Conservation (phyloP, 2,113 vertebrate genomes). For the Tachysurus fulvidraco region DNA sequence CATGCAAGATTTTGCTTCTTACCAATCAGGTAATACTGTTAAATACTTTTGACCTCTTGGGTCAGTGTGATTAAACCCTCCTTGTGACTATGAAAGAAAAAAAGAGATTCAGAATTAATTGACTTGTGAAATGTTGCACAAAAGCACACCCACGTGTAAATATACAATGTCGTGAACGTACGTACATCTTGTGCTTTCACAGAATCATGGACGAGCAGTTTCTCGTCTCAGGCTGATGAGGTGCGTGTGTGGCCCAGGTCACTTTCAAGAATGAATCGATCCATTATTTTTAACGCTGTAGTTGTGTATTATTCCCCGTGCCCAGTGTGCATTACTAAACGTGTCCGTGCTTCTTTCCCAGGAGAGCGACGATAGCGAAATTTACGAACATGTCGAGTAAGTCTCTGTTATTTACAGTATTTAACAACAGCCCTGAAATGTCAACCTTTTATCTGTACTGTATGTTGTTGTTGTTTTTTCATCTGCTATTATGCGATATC, state of each 20-base stretch:
- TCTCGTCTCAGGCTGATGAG: slow-evolving; percentile 57
- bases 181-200: slow-evolving; percentile 26
- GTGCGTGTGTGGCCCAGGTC: slow-evolving; percentile 51
- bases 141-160: too few species aligned
- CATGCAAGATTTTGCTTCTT: not conserved
- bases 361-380: slow-evolving; percentile 63
- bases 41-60: not conserved
- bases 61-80: not conserved
- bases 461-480: too few species aligned
- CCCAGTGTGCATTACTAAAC: not conserved
- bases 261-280: not conserved
- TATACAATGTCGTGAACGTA: not conserved
- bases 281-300: not conserved
- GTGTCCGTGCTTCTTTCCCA: slow-evolving; percentile 48
- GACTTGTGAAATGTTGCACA: not conserved
- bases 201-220: slow-evolving; percentile 66
- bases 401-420: slow-evolving; percentile 40
- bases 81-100: not conserved
- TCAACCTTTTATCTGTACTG: not conserved
- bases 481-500: too few species aligned
- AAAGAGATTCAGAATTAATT: not conserved
- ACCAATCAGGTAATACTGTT: not conserved
- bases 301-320: not conserved
- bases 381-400: slow-evolving; percentile 75
- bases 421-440: not conserved